Evolutionary conservation across 2,888 invertebrate species (phyloP).

Genomic region (Hofmannophila pseudospretella): DNA sequence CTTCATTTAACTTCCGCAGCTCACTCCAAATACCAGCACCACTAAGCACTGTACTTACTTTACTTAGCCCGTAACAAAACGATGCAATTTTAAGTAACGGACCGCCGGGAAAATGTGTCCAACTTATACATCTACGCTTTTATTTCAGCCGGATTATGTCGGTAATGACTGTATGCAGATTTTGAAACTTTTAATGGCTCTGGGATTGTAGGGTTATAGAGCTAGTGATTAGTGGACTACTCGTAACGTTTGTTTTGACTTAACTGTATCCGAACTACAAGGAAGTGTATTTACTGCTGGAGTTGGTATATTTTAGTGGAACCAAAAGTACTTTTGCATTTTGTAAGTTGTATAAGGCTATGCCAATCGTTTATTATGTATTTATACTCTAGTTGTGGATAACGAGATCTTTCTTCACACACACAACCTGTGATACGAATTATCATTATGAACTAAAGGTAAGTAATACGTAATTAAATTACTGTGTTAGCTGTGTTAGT

Average conservation of each 20-base stretch:
- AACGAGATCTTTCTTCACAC: no score
- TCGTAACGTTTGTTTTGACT: background rate
- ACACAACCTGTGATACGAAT: no score
- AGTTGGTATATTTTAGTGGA: no score
- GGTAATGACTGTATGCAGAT: conserved; percentile 11
- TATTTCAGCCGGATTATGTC: conserved; percentile 17
- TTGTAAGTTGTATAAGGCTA: no score
- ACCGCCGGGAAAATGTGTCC: conserved; percentile 44
- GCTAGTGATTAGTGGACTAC: background rate
- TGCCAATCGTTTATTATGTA: no score
- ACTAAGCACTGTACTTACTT: conserved; percentile 66
- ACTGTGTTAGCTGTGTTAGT: no score
- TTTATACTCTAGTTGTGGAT: no score
- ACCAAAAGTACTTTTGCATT: no score
- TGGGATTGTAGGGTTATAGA: background rate
- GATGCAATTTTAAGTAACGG: conserved; percentile 67
- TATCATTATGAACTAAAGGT: no score
- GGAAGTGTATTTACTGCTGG: no score
- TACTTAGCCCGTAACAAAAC: conserved; percentile 64
- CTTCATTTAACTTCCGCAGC: conserved; percentile 73
- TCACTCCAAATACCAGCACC: conserved; percentile 64
- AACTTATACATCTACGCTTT: conserved; percentile 23
- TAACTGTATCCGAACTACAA: background rate
- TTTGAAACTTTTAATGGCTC: conserved; percentile 4
- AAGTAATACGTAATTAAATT: no score